Conservation (phyloP, 2,888 invertebrate genomes). For the Pocota personata region DNA sequence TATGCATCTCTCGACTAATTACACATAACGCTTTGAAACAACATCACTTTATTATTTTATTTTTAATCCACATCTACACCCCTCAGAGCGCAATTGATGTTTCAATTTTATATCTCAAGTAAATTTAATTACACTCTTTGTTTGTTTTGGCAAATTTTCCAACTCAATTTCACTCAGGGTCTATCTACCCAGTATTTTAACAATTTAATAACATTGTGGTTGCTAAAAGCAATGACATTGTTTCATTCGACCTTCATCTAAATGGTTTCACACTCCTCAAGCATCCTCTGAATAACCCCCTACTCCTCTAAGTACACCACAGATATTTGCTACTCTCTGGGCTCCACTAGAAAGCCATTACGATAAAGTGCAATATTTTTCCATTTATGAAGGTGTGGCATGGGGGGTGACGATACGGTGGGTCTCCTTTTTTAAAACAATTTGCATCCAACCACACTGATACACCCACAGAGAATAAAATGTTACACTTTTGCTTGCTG, state of each 20-base stretch:
- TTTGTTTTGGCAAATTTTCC: conserved; percentile 45
- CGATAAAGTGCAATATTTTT: conserved; percentile 67
- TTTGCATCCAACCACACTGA: conserved; percentile 52
- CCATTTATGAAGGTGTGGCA: conserved; percentile 26
- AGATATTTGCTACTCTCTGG: conserved; percentile 10
- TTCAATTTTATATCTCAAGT: conserved; percentile 54
- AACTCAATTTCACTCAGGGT: conserved; percentile 29
- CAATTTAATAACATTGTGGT: conserved; percentile 62
- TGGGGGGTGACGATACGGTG: not conserved
- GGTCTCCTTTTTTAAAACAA: conserved; percentile 47
- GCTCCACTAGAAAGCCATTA: conserved; percentile 50
- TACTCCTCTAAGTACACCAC: conserved; percentile 12
- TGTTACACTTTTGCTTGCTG: conserved; percentile 23
- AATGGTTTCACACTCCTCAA: conserved; percentile 55
- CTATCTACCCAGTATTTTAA: conserved; percentile 7
- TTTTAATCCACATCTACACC: not conserved
- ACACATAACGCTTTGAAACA: conserved; percentile 10
- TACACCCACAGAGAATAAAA: conserved; percentile 43
- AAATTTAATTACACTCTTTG: conserved; percentile 62
- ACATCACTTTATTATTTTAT: not conserved
- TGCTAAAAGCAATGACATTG: conserved; percentile 70
- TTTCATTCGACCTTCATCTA: conserved; percentile 66
- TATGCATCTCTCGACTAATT: conserved; percentile 21
- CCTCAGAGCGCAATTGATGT: conserved; percentile 36
- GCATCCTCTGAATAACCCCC: conserved; percentile 10